Percentiles rank a stretch among this genome's conserved stretches.
Evolutionary conservation across 2,888 invertebrate genomes (phyloP).

Genomic region (Drosophila recens): DNA sequence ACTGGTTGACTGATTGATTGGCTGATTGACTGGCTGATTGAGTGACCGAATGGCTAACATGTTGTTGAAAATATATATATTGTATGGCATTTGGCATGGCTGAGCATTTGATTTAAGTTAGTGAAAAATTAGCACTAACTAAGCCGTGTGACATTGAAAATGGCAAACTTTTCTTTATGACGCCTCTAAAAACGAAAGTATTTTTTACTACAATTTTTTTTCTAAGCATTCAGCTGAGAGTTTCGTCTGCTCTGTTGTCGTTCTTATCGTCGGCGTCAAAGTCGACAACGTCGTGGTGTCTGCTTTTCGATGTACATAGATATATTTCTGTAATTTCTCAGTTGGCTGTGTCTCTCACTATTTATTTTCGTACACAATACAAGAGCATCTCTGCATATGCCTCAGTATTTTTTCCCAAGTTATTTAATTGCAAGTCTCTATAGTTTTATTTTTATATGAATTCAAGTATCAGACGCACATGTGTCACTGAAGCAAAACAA

Average conservation of each 20-base stretch:
- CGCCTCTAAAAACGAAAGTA: constrained; percentile 41
- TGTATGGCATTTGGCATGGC: constrained; percentile 33
- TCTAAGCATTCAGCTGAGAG: constrained; percentile 15
- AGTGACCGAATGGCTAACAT: constrained; percentile 33
- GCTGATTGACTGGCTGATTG: constrained; percentile 32
- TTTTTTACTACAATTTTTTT: constrained; percentile 30
- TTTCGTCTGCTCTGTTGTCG: neutral
- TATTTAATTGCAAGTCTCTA: constrained; percentile 69
- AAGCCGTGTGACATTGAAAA: constrained; percentile 54
- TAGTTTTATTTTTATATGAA: constrained; percentile 58
- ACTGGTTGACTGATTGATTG: constrained; percentile 39
- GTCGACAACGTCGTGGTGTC: constrained; percentile 10
- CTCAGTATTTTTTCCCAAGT: constrained; percentile 61
- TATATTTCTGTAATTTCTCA: constrained; percentile 35
- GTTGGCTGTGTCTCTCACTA: constrained; percentile 46
- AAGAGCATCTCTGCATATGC: constrained; percentile 17
- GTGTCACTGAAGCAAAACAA: neutral
- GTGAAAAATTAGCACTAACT: constrained; percentile 38
- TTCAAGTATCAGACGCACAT: neutral
- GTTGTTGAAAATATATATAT: neutral
- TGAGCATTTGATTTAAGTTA: constrained; percentile 40
- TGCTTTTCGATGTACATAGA: constrained; percentile 14
- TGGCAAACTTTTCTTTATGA: constrained; percentile 27
- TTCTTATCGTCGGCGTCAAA: neutral
- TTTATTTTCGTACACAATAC: constrained; percentile 65